Percentiles rank a stretch among this genome's conserved stretches.
These are phyloP conservation scores for Xenopus borealis DNA, from an alignment of 2,113 vertebrate species.

Conservation along the genomic window DNA sequence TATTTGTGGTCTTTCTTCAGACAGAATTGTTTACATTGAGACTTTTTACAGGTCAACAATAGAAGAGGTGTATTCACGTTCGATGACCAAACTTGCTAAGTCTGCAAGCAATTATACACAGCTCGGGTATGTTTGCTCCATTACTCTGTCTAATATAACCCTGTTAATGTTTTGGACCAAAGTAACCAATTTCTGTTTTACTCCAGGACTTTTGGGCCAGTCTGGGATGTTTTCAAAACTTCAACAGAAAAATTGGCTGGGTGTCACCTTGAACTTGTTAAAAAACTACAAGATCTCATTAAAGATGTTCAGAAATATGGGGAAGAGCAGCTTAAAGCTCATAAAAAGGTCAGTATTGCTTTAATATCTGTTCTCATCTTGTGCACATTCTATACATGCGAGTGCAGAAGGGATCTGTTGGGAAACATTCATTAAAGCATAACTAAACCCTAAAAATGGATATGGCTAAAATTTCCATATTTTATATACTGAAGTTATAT, in stretches of 20 bases:
- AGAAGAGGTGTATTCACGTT: conserved; percentile 91
- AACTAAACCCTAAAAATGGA: too few relatives aligned
- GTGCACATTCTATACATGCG: too few relatives aligned
- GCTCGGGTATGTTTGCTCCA: conserved; percentile 78
- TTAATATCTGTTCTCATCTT: too few relatives aligned
- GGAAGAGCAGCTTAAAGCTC: conserved; percentile 92
- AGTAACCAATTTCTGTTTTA: conserved; percentile 30
- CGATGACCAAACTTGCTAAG: conserved; percentile 95
- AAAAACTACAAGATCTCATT: conserved; percentile 92
- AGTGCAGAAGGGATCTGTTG: too few relatives aligned
- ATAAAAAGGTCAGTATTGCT: conserved; percentile 82
- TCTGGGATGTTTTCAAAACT: conserved; percentile 94
- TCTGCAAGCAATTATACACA: conserved; percentile 92
- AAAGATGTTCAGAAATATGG: conserved; percentile 97
- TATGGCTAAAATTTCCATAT: too few relatives aligned
- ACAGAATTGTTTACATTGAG: too few relatives aligned
- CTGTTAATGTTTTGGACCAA: neutral
- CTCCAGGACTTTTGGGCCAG: conserved; percentile 87
- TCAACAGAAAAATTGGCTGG: conserved; percentile 91
- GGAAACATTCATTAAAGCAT: neutral
- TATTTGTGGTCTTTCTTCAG: too few relatives aligned
- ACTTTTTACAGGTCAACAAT: conserved; percentile 79
- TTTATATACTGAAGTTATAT: too few relatives aligned
- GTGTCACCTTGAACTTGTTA: conserved; percentile 92
- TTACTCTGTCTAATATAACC: neutral